Base-by-base conservation (phyloP, 2,113 vertebrate genomes). In the Sapayoa aenigma region DNA sequence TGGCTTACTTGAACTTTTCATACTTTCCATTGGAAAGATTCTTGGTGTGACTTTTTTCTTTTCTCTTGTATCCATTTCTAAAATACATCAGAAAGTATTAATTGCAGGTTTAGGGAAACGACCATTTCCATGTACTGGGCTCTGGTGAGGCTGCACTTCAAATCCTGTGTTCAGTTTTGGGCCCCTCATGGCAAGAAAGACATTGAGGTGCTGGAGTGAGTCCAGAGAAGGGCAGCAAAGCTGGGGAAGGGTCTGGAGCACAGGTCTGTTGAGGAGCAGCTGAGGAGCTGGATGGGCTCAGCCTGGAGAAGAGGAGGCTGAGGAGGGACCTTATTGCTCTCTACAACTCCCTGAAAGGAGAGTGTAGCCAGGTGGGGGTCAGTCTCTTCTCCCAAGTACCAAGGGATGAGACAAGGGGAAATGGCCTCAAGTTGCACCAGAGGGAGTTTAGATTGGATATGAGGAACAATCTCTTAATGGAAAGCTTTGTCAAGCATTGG, bases 351-450 rank as follows among this genome's bases (percentile, higher is more conserved):
- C 39, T 68, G 84, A 37, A 9, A 41, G n/a, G 46, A 66, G 27
- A 13, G 0, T 3, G 12, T 27, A 30, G 31, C 1, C 5, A 19
- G 14, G 6, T 7, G 25, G 6, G 37, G 1, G 2, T 35, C 0
- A 0, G 24, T 11, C 20, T 53, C 31, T 59, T 46, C 52, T 44
- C 24, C 18, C 14, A 39, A 4, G 17, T 42, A 9, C 31, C 2
- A 14, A 22, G n/a, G 2, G 4, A 63, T 11, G 46, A 25, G 16
- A 21, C 3, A 3, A 47, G n/a, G 18, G 7, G 3, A 58, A 44
- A 16, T 1, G 2, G 9, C 31, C 18, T 49, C 44, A 55, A 20
- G 14, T 30, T 68, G 18, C 2, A 1, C 9, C 6, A 39, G 41
- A 14, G 11, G 20, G 52, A 27, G 8, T 73, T 85, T 28, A 53